Base-by-base conservation (phyloP, 1,140 invertebrate species). In the Magallana gigas region DNA sequence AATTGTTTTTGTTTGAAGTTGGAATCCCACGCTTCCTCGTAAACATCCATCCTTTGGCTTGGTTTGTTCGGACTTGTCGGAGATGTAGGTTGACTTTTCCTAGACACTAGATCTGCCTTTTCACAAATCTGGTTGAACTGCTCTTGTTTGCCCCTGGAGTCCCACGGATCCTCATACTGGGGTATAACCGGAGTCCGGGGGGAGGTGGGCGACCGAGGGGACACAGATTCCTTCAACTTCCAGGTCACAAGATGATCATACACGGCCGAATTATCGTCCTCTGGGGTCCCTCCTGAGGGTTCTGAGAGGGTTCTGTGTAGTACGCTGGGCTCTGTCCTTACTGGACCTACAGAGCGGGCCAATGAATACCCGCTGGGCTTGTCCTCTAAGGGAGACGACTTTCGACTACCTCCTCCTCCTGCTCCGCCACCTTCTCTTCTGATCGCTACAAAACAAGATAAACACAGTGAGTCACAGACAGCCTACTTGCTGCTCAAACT, bases 21-120 rank as follows among this genome's bases (percentile, higher is more conserved):
- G 58, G 90, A 89, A 71, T 93, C 92, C 92, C 92, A 93, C 0
- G 92, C 91, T 7, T 92, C 92, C 88, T 92, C 90, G 83, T 93
- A 93, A 6, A 88, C 88, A 81, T 84, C 85, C 58, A 83, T 57
- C 82, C 84, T 57, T 18, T 82, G 76, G 48, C 59, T 29, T 12
- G 56, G 23, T 80, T 85, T 87, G 56, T 57, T 29, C 16, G 57
- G 29, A 84, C 57, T 36, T 60, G n/a, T 57, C 36, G 83, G 57
- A n/a, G 85, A 80, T 29, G 48, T 81, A 29, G 81, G 58, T 14
- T 85, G 57, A 18, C 64, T 68, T 59, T 84, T 83, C 68, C 87
- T 87, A 57, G 60, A 84, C 62, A 64, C 82, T 85, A 60, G 83
- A 83, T 87, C 85, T 62, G 84, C 89, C 57, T 90, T 88, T 29